phyloP scores from a whole-genome alignment of 2,113 vertebrate genomes.

The Leptobrachium ailaonicum region DNA sequence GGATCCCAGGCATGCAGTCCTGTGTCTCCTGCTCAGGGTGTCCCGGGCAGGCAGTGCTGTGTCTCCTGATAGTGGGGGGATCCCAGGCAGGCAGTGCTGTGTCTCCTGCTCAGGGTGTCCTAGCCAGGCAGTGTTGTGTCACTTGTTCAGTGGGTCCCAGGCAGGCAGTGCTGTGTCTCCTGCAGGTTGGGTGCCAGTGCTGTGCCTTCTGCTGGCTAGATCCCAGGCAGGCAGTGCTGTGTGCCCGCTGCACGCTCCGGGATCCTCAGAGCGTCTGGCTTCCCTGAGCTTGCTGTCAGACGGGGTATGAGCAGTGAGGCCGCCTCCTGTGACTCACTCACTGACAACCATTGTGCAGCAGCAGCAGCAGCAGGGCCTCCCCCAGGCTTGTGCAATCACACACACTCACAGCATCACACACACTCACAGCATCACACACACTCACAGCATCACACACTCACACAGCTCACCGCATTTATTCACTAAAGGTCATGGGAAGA shows the following conservation, averaged over 20 bases:
- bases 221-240: not conserved
- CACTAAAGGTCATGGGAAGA: slow-evolving; percentile 23
- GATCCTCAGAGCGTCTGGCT: slow-evolving; percentile 23
- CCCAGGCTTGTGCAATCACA: slow-evolving; percentile 31
- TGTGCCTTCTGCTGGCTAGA: not conserved
- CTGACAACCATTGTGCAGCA: too few species aligned
- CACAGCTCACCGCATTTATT: not conserved
- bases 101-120: not conserved
- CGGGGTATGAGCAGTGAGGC: not conserved
- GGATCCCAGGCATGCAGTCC: not conserved
- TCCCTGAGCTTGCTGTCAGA: not conserved
- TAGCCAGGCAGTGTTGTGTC: too few species aligned
- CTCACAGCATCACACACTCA: too few species aligned
- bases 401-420: slow-evolving; percentile 10
- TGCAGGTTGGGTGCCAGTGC: too few species aligned
- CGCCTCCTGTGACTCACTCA: not conserved
- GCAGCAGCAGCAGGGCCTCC: not conserved
- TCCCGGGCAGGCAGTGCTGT: too few species aligned
- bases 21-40: too few species aligned
- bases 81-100: not conserved
- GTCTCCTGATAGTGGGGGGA: not conserved
- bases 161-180: not conserved
- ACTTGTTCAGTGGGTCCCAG: not conserved
- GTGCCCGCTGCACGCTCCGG: not conserved
- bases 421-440: too few species aligned